These are phyloP conservation scores for human DNA, from an alignment of 2,113 vertebrate genomes.

Conservation along the genomic window DNA sequence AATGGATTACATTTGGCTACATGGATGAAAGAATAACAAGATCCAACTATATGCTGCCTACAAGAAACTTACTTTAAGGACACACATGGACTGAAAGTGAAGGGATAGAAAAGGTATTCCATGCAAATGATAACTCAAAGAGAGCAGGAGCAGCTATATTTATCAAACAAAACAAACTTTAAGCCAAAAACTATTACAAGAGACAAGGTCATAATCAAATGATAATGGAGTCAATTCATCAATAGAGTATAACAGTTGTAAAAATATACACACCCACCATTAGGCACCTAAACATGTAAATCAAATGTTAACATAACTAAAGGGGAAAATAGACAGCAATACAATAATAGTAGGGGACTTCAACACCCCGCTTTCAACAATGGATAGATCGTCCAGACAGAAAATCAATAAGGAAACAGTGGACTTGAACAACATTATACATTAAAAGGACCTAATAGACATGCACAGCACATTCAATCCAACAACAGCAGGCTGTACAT, in stretches of 20 bases:
- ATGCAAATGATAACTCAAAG: not conserved
- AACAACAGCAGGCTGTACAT: not conserved
- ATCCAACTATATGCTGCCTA: not conserved
- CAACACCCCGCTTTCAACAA: not conserved
- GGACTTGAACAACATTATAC: not conserved
- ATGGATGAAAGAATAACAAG: not conserved
- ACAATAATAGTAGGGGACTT: not conserved
- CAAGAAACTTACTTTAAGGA: not conserved
- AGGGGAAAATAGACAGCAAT: not conserved
- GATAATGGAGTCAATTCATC: not conserved
- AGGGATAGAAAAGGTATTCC: not conserved
- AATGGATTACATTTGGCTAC: not conserved
- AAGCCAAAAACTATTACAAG: not conserved
- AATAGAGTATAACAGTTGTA: not conserved
- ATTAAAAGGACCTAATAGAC: not conserved
- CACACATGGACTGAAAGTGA: not conserved
- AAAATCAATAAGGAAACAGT: not conserved
- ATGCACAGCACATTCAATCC: not conserved
- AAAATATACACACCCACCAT: not conserved
- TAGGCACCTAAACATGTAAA: not conserved
- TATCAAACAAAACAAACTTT: not conserved
- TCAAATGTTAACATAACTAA: not conserved
- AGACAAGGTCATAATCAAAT: not conserved
- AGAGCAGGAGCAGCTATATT: not conserved
- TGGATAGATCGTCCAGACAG: not conserved